These are phyloP conservation scores for Baccha elongata DNA, from an alignment of 2,888 invertebrate species.

Conservation along the genomic window DNA sequence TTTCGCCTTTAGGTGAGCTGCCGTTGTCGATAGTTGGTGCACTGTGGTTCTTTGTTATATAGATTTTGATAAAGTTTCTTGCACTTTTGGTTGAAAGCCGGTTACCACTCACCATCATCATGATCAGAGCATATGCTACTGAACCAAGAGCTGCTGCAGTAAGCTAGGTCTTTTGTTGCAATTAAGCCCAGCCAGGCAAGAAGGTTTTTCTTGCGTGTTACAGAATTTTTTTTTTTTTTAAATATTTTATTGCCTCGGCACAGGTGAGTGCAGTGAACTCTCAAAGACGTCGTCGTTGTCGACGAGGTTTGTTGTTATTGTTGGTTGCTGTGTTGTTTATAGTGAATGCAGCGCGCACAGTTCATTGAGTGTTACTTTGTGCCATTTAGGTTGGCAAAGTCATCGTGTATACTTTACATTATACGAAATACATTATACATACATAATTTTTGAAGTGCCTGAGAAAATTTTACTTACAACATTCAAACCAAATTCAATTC, in stretches of 20 bases:
- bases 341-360: conserved; percentile 46
- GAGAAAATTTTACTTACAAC: conserved; percentile 33
- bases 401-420: conserved; percentile 24
- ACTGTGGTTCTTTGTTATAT: conserved; percentile 67
- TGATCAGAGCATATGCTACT: conserved; percentile 35
- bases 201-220: conserved; percentile 72
- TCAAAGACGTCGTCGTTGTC: conserved; percentile 34
- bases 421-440: no score
- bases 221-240: conserved; percentile 48
- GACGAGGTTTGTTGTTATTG: neutral
- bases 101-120: conserved; percentile 59
- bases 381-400: conserved; percentile 40
- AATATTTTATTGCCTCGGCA: conserved; percentile 65
- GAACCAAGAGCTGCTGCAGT: conserved; percentile 16
- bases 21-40: conserved; percentile 23
- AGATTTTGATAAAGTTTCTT: conserved; percentile 73
- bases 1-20: conserved; percentile 37
- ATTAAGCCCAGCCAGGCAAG: conserved; percentile 64
- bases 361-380: conserved; percentile 37
- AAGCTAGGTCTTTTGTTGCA: conserved; percentile 42
- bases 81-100: conserved; percentile 69
- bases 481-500: conserved; percentile 19
- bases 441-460: conserved; percentile 9
- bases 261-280: conserved; percentile 74
- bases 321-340: neutral